Percentiles rank a stretch among this genome's conserved stretches.
Evolutionary conservation across 2,888 invertebrate species (phyloP).

Genomic region (Agriopis leucophaearia): DNA sequence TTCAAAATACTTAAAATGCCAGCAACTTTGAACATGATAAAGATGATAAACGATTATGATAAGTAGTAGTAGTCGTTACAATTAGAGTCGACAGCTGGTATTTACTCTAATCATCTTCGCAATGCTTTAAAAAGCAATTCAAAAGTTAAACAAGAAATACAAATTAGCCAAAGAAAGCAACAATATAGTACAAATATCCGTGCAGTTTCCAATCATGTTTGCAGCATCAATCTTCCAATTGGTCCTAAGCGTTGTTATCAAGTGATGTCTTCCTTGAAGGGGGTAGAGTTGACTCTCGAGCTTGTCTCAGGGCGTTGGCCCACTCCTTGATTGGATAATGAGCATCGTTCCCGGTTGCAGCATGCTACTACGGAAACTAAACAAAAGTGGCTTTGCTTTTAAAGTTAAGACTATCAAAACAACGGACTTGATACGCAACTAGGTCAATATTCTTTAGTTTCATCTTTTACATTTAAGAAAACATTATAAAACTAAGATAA

Average conservation of each 20-base stretch:
- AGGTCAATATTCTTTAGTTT: too few relatives aligned
- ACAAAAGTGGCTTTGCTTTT: slow-evolving; percentile 5
- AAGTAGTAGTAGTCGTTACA: not conserved
- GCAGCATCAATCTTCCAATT: slow-evolving; percentile 22
- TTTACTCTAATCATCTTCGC: not conserved
- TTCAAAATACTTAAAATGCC: slow-evolving; percentile 26
- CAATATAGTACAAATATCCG: not conserved
- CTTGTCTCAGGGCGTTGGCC: slow-evolving; percentile 37
- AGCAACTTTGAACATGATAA: slow-evolving; percentile 11
- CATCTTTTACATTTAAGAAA: too few relatives aligned
- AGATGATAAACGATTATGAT: slow-evolving; percentile 9
- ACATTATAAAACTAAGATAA: too few relatives aligned
- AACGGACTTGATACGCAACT: not conserved
- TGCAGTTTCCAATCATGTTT: not conserved
- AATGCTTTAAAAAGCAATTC: not conserved
- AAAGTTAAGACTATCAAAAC: not conserved
- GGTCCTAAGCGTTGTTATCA: slow-evolving; percentile 3
- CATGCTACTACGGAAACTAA: not conserved
- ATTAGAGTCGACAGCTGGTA: not conserved
- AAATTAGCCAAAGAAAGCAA: not conserved
- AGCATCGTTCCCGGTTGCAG: slow-evolving; percentile 47
- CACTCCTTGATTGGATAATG: slow-evolving; percentile 64
- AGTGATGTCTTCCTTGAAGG: slow-evolving; percentile 40
- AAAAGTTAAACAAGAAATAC: not conserved
- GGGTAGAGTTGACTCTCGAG: slow-evolving; percentile 1